phyloP scores from a whole-genome alignment of 2,888 invertebrate species.

The Apeira syringaria region DNA sequence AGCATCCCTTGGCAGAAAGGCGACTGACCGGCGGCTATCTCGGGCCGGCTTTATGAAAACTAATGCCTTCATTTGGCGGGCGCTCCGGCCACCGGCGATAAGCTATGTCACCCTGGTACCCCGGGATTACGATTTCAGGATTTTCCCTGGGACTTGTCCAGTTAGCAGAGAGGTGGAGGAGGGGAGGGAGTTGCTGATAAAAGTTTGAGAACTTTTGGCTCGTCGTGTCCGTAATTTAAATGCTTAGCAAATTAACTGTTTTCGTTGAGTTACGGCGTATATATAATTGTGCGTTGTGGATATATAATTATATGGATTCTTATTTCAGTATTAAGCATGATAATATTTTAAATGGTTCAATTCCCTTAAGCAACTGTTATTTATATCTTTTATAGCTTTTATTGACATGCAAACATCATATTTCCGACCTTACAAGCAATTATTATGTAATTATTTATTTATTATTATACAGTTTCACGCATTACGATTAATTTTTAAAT shows the following conservation, averaged over 20 bases:
- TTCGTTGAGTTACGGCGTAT: conserved; percentile 27
- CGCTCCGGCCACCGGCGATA: conserved; percentile 69
- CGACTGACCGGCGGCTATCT: conserved; percentile 67
- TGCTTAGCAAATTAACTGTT: conserved; percentile 46
- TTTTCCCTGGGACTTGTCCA: conserved; percentile 49
- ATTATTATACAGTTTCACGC: too few relatives aligned
- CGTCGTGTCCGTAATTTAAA: conserved; percentile 65
- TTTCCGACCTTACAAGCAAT: too few relatives aligned
- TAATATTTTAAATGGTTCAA: too few relatives aligned
- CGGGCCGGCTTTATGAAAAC: conserved; percentile 77
- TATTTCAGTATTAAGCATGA: too few relatives aligned
- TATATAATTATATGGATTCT: too few relatives aligned
- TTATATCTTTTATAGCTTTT: too few relatives aligned
- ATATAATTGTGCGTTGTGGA: too few relatives aligned
- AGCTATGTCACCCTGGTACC: conserved; percentile 76
- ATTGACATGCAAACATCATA: too few relatives aligned
- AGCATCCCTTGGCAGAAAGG: conserved; percentile 53
- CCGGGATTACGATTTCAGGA: conserved; percentile 71
- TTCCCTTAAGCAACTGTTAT: too few relatives aligned
- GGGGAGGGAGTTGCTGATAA: conserved; percentile 62
- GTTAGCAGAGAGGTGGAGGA: conserved; percentile 24
- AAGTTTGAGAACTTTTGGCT: conserved; percentile 61
- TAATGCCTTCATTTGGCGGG: conserved; percentile 81
- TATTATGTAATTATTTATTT: too few relatives aligned
- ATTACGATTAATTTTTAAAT: too few relatives aligned